Conservation (phyloP, 1,140 invertebrate genomes). For the Pseudoatta argentina region DNA sequence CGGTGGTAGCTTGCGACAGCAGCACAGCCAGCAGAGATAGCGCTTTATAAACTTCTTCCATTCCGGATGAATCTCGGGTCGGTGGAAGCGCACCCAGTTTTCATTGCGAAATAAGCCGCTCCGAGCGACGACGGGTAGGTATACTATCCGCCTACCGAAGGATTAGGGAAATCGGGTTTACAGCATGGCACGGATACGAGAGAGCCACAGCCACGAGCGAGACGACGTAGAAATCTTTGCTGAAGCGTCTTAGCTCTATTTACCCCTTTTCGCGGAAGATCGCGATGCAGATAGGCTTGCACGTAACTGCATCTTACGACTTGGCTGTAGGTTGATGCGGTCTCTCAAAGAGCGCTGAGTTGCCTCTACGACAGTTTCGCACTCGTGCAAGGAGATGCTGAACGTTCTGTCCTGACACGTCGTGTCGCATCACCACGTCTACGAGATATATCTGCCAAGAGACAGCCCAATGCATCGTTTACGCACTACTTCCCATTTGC, state of each 20-base stretch:
- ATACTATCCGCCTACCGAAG: conserved; percentile 67
- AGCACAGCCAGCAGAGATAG: conserved; percentile 31
- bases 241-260: conserved; percentile 67
- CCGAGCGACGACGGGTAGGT: conserved; percentile 51
- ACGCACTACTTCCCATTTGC: conserved; percentile 40
- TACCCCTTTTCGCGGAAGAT: conserved; percentile 62
- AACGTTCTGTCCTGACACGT: conserved; percentile 13
- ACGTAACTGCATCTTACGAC: conserved; percentile 62
- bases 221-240: conserved; percentile 66
- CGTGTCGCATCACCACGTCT: not conserved
- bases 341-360: conserved; percentile 67
- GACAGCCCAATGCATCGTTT: conserved; percentile 23
- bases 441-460: conserved; percentile 23
- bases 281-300: conserved; percentile 69
- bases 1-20: conserved; percentile 3
- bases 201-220: conserved; percentile 1
- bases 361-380: not conserved
- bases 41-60: conserved; percentile 63
- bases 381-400: not conserved
- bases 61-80: conserved; percentile 50
- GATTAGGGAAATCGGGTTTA: conserved; percentile 75
- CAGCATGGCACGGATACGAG: conserved; percentile 40
- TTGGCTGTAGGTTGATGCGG: conserved; percentile 45
- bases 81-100: conserved; percentile 54
- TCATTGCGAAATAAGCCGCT: conserved; percentile 73